phyloP scores from a whole-genome alignment of 1,140 invertebrate species.

The Tetramorium parvispinum region DNA sequence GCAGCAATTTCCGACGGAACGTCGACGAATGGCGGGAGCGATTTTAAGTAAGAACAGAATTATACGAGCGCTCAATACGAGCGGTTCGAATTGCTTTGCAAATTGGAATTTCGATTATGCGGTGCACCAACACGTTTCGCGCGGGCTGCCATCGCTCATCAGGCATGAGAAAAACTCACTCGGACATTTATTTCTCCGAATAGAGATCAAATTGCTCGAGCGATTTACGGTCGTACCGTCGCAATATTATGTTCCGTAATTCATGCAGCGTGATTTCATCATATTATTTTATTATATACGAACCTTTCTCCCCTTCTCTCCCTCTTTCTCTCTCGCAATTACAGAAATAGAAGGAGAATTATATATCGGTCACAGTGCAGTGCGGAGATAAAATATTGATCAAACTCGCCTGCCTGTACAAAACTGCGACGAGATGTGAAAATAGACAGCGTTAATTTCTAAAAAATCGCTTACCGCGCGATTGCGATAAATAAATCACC shows the following conservation, averaged over 20 bases:
- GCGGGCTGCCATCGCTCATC: slow-evolving; percentile 35
- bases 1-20: slow-evolving; percentile 35
- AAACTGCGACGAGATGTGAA: slow-evolving; percentile 4
- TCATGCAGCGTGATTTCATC: slow-evolving; percentile 18
- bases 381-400: slow-evolving; percentile 26
- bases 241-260: slow-evolving; percentile 42
- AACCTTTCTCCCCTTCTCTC: neutral
- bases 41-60: slow-evolving; percentile 60
- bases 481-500: slow-evolving; percentile 49
- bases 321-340: neutral
- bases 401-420: neutral
- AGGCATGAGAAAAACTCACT: slow-evolving; percentile 50
- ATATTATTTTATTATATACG: slow-evolving; percentile 2
- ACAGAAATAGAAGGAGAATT: slow-evolving; percentile 4
- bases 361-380: neutral
- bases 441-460: slow-evolving; percentile 39
- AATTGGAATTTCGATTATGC: slow-evolving; percentile 65
- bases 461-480: slow-evolving; percentile 20
- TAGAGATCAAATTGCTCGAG: slow-evolving; percentile 39
- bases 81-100: slow-evolving; percentile 56
- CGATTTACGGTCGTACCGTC: slow-evolving; percentile 1
- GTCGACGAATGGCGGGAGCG: slow-evolving; percentile 7
- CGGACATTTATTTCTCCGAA: slow-evolving; percentile 56
- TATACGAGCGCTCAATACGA: slow-evolving; percentile 51
- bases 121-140: slow-evolving; percentile 33